Percentiles rank a stretch among this genome's conserved stretches.
Conservation (phyloP, 2,888 invertebrate species). For the Plebejus argus region DNA sequence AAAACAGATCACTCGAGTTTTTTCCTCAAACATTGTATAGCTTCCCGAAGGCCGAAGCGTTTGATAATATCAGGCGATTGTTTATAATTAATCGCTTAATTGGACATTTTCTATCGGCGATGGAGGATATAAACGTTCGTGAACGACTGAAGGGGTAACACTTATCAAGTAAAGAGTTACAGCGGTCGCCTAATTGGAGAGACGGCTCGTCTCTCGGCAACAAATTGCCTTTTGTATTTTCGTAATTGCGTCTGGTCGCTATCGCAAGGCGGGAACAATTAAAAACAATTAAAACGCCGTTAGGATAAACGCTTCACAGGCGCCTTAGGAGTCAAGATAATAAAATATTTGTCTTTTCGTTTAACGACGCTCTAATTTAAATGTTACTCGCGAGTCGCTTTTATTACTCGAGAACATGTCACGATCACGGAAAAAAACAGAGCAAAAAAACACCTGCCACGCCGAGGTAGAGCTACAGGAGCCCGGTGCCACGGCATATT, state of each 20-base stretch:
- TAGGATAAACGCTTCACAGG: slow-evolving; percentile 20
- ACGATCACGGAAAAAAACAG: neutral
- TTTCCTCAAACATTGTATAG: neutral
- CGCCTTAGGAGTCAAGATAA: slow-evolving; percentile 12
- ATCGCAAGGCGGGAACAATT: slow-evolving; percentile 29
- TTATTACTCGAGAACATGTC: neutral
- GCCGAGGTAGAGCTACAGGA: slow-evolving; percentile 3
- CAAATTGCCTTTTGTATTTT: slow-evolving; percentile 31
- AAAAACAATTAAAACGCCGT: slow-evolving; percentile 24
- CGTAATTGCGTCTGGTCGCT: slow-evolving; percentile 22
- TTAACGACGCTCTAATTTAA: slow-evolving; percentile 17
- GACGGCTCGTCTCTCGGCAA: neutral
- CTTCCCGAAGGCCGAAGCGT: neutral
- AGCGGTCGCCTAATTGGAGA: neutral
- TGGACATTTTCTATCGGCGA: neutral
- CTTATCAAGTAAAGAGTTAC: neutral
- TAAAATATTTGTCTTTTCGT: slow-evolving; percentile 13
- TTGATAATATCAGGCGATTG: neutral
- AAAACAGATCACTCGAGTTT: slow-evolving; percentile 16
- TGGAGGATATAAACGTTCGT: slow-evolving; percentile 2
- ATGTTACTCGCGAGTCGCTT: neutral
- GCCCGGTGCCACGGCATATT: neutral
- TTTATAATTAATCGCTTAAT: slow-evolving; percentile 9
- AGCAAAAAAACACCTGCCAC: neutral
- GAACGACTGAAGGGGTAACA: neutral